These are phyloP conservation scores for Tetramorium simillimum DNA, from an alignment of 1,140 invertebrate species.

Conservation along the genomic window DNA sequence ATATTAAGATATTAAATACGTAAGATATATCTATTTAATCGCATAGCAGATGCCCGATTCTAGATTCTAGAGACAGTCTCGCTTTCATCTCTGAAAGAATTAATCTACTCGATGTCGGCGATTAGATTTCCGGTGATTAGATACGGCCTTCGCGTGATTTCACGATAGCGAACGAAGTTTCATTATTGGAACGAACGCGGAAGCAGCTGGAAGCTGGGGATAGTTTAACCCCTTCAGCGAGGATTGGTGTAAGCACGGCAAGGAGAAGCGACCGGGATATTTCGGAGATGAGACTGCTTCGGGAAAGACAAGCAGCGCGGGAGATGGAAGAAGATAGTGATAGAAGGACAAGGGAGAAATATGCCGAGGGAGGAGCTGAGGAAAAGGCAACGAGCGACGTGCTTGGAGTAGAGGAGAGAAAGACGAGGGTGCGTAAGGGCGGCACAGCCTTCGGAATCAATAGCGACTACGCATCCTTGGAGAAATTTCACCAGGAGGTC, in stretches of 20 bases:
- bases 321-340: slow-evolving; percentile 56
- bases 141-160: slow-evolving; percentile 50
- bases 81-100: neutral
- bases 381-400: slow-evolving; percentile 35
- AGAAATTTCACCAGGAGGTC: slow-evolving; percentile 76
- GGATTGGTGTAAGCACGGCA: slow-evolving; percentile 59
- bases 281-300: slow-evolving; percentile 66
- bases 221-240: slow-evolving; percentile 64
- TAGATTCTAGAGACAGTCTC: neutral
- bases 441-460: slow-evolving; percentile 78
- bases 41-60: neutral
- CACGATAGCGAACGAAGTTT: slow-evolving; percentile 29
- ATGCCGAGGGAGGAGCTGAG: slow-evolving; percentile 37
- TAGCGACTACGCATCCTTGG: slow-evolving; percentile 80
- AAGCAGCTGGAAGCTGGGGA: slow-evolving; percentile 45
- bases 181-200: slow-evolving; percentile 63
- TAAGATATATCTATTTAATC: neutral
- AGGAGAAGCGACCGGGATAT: slow-evolving; percentile 62
- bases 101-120: neutral
- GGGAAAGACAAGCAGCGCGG: slow-evolving; percentile 42
- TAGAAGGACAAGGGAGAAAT: slow-evolving; percentile 42
- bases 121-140: slow-evolving; percentile 51
- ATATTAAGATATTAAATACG: neutral
- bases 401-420: slow-evolving; percentile 32
- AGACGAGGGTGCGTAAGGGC: slow-evolving; percentile 73